phyloP scores from a whole-genome alignment of 2,797 vertebrate genomes.

The Netta rufina region DNA sequence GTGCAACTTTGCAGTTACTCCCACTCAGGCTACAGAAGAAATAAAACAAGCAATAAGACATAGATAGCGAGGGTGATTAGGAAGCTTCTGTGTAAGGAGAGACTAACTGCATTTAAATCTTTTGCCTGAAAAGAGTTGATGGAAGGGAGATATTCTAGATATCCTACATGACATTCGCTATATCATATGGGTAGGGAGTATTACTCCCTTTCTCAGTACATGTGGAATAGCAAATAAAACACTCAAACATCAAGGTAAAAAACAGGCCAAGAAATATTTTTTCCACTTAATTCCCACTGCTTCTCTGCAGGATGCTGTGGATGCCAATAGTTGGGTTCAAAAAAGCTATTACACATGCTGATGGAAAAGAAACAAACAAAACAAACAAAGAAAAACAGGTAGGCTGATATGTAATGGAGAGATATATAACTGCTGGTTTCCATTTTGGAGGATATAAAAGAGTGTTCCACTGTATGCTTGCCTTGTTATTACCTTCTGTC shows the following conservation, averaged over 20 bases:
- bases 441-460: not conserved
- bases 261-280: not conserved
- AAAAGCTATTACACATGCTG: not conserved
- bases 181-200: not conserved
- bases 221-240: not conserved
- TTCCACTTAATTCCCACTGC: not conserved
- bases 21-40: constrained; percentile 2
- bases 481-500: not conserved
- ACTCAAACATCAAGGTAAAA: not conserved
- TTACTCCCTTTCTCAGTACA: not conserved
- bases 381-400: too few species aligned
- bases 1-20: not conserved
- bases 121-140: not conserved
- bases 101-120: not conserved
- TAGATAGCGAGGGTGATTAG: not conserved
- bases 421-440: not conserved
- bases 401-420: not conserved
- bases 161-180: too few species aligned
- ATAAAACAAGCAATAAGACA: not conserved
- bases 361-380: too few species aligned
- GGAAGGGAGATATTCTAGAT: not conserved
- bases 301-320: not conserved
- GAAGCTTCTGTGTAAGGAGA: not conserved
- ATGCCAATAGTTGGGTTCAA: not conserved
- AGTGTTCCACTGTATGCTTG: not conserved